Conservation (phyloP, 2,797 vertebrate genomes). For the Eulemur albifrons region DNA sequence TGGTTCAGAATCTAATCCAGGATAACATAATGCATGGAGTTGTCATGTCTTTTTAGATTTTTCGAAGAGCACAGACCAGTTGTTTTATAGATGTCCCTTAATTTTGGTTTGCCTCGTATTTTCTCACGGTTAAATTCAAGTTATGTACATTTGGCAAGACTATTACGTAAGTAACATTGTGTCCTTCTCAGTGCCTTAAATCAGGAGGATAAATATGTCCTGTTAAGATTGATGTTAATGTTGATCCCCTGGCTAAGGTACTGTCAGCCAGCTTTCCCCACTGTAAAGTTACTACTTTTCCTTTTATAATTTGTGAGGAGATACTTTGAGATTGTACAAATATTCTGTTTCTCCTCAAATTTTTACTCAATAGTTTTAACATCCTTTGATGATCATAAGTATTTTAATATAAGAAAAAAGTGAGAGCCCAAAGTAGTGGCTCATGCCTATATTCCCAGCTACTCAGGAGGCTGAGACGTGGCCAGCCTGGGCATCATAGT, state of each 20-base stretch:
- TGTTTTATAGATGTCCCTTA: not conserved
- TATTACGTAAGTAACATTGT: not conserved
- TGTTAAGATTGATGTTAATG: not conserved
- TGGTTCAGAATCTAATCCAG: not conserved
- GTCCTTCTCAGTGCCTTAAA: not conserved
- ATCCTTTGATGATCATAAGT: not conserved
- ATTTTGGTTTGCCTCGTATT: not conserved
- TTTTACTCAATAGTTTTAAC: not conserved
- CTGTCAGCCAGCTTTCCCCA: not conserved
- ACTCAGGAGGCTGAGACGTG: too few relatives aligned
- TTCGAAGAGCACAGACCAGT: not conserved
- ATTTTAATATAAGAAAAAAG: not conserved
- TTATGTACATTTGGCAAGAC: not conserved
- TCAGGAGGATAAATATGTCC: not conserved
- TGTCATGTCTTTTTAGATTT: not conserved
- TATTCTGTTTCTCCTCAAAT: not conserved
- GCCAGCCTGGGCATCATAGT: too few relatives aligned
- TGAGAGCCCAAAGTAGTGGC: too few relatives aligned
- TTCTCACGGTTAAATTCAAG: not conserved
- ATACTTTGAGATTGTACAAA: too few relatives aligned
- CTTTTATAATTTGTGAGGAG: not conserved
- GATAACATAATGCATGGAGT: not conserved
- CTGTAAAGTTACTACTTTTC: not conserved
- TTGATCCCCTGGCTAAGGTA: not conserved
- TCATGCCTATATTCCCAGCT: too few relatives aligned